Conservation (phyloP, 2,888 invertebrate genomes). For the Athalia rosae region DNA sequence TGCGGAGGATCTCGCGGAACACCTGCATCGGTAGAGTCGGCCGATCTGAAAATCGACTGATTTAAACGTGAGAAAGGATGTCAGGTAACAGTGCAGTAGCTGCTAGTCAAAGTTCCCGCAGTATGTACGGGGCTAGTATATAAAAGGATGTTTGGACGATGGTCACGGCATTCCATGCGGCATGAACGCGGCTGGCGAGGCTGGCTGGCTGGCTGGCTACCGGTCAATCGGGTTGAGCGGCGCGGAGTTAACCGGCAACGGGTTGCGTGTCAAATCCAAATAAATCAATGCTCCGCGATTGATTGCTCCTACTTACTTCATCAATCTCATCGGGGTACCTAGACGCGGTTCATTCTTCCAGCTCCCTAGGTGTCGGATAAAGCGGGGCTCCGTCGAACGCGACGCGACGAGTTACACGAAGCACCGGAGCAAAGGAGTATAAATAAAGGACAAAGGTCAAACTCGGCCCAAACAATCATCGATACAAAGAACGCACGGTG, state of each 20-base stretch:
- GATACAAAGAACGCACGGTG: no score
- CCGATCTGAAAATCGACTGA: neutral
- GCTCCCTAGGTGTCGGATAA: slow-evolving; percentile 1
- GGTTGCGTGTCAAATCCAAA: slow-evolving; percentile 43
- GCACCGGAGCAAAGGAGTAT: neutral
- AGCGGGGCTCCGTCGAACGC: neutral
- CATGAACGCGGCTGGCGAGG: no score
- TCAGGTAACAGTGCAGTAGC: slow-evolving; percentile 31
- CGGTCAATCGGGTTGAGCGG: slow-evolving; percentile 39
- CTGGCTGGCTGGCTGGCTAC: slow-evolving; percentile 23
- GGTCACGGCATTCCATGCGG: slow-evolving; percentile 17
- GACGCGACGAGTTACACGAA: no score
- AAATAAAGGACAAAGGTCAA: neutral
- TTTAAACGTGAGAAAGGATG: slow-evolving; percentile 28
- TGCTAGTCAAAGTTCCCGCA: slow-evolving; percentile 15
- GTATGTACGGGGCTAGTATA: neutral
- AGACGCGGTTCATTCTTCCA: neutral
- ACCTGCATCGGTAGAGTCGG: no score
- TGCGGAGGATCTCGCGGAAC: no score
- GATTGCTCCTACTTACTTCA: slow-evolving; percentile 39
- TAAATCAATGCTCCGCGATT: slow-evolving; percentile 38
- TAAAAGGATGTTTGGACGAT: slow-evolving; percentile 36
- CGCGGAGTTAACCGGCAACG: neutral
- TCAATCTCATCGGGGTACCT: slow-evolving; percentile 23
- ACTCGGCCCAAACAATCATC: no score